These are phyloP conservation scores for Tor tambroides DNA, from an alignment of 2,113 vertebrate genomes.

Conservation along the genomic window DNA sequence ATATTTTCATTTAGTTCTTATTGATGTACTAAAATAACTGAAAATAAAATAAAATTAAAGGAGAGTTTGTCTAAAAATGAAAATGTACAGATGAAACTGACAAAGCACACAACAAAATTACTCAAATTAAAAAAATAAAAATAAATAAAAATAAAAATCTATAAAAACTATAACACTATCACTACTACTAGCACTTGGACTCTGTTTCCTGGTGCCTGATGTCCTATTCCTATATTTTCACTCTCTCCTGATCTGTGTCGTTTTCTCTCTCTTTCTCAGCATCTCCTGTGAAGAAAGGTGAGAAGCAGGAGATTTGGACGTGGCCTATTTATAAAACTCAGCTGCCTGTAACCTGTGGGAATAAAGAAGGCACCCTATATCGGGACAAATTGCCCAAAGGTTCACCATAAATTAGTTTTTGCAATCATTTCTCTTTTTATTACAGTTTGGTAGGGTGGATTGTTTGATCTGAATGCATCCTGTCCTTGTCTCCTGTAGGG, in stretches of 20 bases:
- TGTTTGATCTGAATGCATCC: not conserved
- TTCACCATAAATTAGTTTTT: slow-evolving; percentile 29
- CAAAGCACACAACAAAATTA: too few species aligned
- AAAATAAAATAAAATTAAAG: too few species aligned
- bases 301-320: slow-evolving; percentile 62
- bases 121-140: too few species aligned
- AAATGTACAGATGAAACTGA: too few species aligned
- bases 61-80: too few species aligned
- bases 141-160: too few species aligned
- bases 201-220: not conserved
- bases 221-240: not conserved
- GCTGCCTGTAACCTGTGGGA: slow-evolving; percentile 71
- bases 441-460: not conserved
- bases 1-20: too few species aligned
- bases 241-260: not conserved
- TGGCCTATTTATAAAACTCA: slow-evolving; percentile 63
- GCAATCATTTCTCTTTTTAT: too few species aligned
- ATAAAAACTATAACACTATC: too few species aligned
- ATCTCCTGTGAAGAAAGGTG: slow-evolving; percentile 60
- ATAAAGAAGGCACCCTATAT: slow-evolving; percentile 42
- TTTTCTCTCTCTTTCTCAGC: slow-evolving; percentile 12
- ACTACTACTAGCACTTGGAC: not conserved
- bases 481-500: slow-evolving; percentile 58
- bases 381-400: slow-evolving; percentile 68
- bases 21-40: too few species aligned